Evolutionary conservation across 2,113 vertebrate species (phyloP).

Genomic region (Periophthalmus modestus): DNA sequence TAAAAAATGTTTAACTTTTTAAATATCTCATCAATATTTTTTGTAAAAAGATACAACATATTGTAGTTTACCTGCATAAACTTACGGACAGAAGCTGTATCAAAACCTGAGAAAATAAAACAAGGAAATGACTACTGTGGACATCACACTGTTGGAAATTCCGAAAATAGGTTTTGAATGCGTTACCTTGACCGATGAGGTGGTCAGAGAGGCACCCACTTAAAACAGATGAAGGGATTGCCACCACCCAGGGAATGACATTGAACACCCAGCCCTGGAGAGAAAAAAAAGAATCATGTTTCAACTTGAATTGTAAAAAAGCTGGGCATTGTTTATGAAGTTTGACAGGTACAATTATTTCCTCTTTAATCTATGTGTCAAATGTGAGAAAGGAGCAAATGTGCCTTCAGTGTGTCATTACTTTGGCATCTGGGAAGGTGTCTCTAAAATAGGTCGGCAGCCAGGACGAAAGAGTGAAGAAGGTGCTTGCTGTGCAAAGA

Average conservation of each 20-base stretch:
- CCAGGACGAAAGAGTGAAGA: constrained; percentile 95
- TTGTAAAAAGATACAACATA: neutral
- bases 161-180: neutral
- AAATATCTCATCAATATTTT: neutral
- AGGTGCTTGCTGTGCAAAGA: constrained; percentile 87
- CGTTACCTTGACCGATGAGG: constrained; percentile 87
- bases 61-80: constrained; percentile 88
- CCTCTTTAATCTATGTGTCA: neutral
- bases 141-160: neutral
- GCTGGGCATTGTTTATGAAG: neutral
- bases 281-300: constrained; percentile 11
- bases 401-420: constrained; percentile 53
- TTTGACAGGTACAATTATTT: neutral
- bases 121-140: constrained; percentile 5
- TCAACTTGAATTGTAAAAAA: neutral
- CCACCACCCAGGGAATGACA: constrained; percentile 93
- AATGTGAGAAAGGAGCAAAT: neutral
- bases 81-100: constrained; percentile 88
- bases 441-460: constrained; percentile 96
- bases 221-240: constrained; percentile 87
- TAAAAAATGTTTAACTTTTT: no score
- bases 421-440: constrained; percentile 91
- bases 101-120: constrained; percentile 78
- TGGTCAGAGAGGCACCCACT: constrained; percentile 91
- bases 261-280: constrained; percentile 95